These are phyloP conservation scores for Coelinius sp. DNA, from an alignment of 2,888 invertebrate genomes.

Conservation along the genomic window DNA sequence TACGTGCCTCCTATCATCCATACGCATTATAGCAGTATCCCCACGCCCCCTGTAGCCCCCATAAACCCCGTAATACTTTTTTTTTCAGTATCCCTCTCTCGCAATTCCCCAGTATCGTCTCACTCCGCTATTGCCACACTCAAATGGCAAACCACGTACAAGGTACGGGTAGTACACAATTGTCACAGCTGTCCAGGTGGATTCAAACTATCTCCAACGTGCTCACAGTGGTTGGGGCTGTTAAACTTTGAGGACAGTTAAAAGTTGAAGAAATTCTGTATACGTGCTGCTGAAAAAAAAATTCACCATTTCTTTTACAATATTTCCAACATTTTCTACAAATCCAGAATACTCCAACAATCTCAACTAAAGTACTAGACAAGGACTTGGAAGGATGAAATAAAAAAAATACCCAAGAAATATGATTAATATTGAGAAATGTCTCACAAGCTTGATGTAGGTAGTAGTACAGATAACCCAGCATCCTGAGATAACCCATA, in stretches of 20 bases:
- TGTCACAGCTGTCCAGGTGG: slow-evolving; percentile 53
- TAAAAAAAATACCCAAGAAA: slow-evolving; percentile 12
- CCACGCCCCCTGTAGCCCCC: slow-evolving; percentile 45
- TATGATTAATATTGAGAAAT: slow-evolving; percentile 12
- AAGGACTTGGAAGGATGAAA: too few species aligned
- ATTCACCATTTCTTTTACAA: slow-evolving; percentile 18
- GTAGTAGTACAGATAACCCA: slow-evolving; percentile 66
- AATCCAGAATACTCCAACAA: background rate
- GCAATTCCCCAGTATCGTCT: background rate
- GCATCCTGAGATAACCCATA: slow-evolving; percentile 66
- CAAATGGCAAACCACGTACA: slow-evolving; percentile 39
- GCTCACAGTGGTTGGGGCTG: background rate
- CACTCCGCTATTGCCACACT: background rate
- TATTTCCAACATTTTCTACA: background rate
- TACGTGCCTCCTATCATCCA: slow-evolving; percentile 58
- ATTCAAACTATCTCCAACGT: background rate
- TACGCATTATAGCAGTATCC: slow-evolving; percentile 47
- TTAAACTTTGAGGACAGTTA: slow-evolving; percentile 1
- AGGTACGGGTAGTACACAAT: slow-evolving; percentile 51
- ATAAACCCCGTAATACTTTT: slow-evolving; percentile 45
- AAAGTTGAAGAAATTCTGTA: slow-evolving; percentile 30
- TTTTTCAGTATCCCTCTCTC: background rate
- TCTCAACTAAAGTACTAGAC: background rate
- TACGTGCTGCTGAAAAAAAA: slow-evolving; percentile 34
- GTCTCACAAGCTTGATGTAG: slow-evolving; percentile 44